A percentile compares a stretch with the other conserved stretches of the same genome.
These are phyloP conservation scores for Disparrhopalites patrizii DNA, from an alignment of 2,888 invertebrate genomes.

Conservation along the genomic window DNA sequence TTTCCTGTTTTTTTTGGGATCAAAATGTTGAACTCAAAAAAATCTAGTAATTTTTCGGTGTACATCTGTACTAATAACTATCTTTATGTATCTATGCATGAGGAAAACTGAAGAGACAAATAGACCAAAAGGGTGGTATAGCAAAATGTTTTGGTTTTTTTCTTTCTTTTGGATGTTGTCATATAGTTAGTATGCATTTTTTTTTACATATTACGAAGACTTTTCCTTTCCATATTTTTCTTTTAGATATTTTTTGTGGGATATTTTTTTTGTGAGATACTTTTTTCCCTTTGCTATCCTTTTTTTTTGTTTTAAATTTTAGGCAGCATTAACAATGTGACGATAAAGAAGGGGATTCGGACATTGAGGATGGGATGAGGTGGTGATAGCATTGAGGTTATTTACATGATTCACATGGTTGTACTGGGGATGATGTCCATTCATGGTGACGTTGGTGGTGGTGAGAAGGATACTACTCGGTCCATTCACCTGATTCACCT, in stretches of 20 bases:
- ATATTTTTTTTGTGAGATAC: background rate
- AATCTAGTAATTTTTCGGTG: too few relatives aligned
- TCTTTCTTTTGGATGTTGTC: too few relatives aligned
- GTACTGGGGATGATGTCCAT: conserved; percentile 48
- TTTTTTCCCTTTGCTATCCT: background rate
- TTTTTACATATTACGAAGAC: conserved; percentile 2
- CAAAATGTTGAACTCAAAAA: too few relatives aligned
- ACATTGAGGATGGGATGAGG: conserved; percentile 44
- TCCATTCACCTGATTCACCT: conserved; percentile 54
- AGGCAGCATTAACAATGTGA: conserved; percentile 48
- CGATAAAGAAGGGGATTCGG: conserved; percentile 47
- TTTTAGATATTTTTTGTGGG: background rate
- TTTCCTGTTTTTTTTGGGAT: too few relatives aligned
- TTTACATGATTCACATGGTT: conserved; percentile 49
- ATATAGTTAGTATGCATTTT: too few relatives aligned
- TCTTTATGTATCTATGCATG: too few relatives aligned
- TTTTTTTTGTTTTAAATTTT: conserved; percentile 23
- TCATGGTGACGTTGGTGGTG: conserved; percentile 47
- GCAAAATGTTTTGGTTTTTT: too few relatives aligned
- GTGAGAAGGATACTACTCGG: conserved; percentile 47
- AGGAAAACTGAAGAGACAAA: too few relatives aligned
- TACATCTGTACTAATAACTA: too few relatives aligned
- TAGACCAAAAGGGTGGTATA: too few relatives aligned
- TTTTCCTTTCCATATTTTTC: background rate
- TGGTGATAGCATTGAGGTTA: conserved; percentile 45